Conservation (phyloP, 2,888 invertebrate species). For the Scaptomyza reducta region DNA sequence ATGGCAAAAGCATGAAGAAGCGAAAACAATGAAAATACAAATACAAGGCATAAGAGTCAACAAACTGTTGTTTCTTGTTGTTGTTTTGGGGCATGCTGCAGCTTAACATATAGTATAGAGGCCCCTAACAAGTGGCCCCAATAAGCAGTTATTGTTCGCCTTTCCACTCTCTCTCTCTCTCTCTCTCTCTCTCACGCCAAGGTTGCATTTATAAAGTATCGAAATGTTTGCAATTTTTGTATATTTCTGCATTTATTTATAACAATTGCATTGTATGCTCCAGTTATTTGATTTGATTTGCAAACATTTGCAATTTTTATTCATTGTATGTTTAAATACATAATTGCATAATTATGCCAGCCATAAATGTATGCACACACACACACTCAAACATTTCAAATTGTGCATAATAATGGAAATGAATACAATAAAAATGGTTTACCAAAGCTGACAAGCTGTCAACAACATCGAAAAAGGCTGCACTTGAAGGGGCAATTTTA, state of each 20-base stretch:
- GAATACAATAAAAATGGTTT: no score
- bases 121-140: neutral
- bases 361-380: constrained; percentile 20
- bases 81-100: constrained; percentile 8
- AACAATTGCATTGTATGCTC: neutral
- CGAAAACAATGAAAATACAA: constrained; percentile 25
- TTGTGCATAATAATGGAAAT: no score
- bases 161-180: no score
- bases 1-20: constrained; percentile 8
- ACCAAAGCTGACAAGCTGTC: no score
- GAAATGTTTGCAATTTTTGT: constrained; percentile 13
- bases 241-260: neutral
- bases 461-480: no score
- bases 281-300: constrained; percentile 30
- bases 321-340: constrained; percentile 37
- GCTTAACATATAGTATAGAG: constrained; percentile 3
- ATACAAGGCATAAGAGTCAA: constrained; percentile 45
- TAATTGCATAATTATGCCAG: constrained; percentile 48
- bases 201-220: constrained; percentile 2
- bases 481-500: no score
- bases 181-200: no score
- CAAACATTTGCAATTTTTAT: constrained; percentile 7
- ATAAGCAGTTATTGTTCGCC: neutral
- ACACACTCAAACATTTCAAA: neutral
- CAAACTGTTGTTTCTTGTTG: constrained; percentile 22